Evolutionary conservation across 2,888 invertebrate genomes (phyloP), one percentile per base, ranked within the genome.

Genomic region (Microctonus aethiopoides): DNA sequence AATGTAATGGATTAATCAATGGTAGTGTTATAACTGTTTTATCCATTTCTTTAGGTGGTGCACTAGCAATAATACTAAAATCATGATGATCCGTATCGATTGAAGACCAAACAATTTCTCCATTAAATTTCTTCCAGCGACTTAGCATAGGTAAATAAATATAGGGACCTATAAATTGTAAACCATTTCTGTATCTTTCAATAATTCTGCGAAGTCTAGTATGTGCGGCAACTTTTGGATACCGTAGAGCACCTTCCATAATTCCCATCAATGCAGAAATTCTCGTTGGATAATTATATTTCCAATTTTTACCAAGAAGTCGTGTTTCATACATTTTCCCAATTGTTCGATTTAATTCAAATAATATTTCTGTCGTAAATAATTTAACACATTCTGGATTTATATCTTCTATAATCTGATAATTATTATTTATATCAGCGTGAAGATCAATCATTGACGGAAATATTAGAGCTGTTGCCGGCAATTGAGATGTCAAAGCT

Each of bases 1-100:
- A 75, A 36, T 62, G 29, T 46, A 74, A 71, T 6, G 78, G 78
- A 74, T 78, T 75, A 11, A 74, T 56, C 11, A 78, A 46, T 16
- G 77, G 73, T 46, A 75, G 22, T 36, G 63, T 59, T 4, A 62
- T 7, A 24, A 29, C 60, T 9, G 70, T 56, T 10, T 5, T 2
- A 0, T 51, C 66, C 3, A 26, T 10, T 29, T 41, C 36, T 10
- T 52, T 20, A n/a, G 64, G 68, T 36, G 41, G 66, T 24, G 26
- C n/a, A 6, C 41, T 46, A 10, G 22, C 59, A 39, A 71, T 9
- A 22, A 46, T 13, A 32, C 56, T 61, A 13, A 63, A 24, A 13
- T 64, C 62, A n/a, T 24, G 22, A 29, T 72, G 63, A n/a, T 51
- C 34, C 9, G 51, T n/a, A 66, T 73, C 52, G 20, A 69, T 71